phyloP scores from a whole-genome alignment of 1,140 invertebrate species.

The Hypsibius dujardini region DNA sequence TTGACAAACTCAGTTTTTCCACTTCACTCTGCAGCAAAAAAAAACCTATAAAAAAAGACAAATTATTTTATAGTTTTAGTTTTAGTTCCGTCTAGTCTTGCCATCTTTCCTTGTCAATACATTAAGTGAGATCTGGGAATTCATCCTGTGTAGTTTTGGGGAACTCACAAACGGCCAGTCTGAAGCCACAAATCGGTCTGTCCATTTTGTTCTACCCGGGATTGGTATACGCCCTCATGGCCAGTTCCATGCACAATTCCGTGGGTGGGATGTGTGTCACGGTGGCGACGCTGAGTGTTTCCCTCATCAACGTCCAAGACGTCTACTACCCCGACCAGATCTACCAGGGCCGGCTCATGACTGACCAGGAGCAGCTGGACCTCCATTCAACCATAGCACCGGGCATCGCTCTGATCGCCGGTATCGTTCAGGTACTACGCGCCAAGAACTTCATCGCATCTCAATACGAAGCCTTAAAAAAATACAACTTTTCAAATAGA shows the following conservation, averaged over 20 bases:
- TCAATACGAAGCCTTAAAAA: background rate
- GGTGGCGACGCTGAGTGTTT: background rate
- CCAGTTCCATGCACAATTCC: conserved; percentile 2
- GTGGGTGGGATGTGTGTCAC: background rate
- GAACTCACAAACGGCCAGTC: background rate
- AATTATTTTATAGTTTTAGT: background rate
- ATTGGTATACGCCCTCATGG: conserved; percentile 11
- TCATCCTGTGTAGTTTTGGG: background rate
- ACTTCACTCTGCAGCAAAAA: background rate
- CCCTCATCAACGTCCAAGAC: background rate
- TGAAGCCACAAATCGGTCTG: background rate
- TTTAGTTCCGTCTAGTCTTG: background rate
- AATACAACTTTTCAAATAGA: background rate
- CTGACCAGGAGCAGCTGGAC: background rate
- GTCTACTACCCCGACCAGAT: background rate
- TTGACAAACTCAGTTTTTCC: background rate
- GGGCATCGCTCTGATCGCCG: background rate
- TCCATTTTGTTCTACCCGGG: conserved; percentile 1
- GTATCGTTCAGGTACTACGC: background rate
- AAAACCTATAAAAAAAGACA: background rate
- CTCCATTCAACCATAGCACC: background rate
- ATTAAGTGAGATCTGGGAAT: background rate
- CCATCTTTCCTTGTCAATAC: background rate
- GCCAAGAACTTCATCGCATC: background rate
- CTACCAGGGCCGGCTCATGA: background rate